Evolutionary conservation across 1,140 invertebrate genomes (phyloP).

Genomic region (Eulimnadia texana): DNA sequence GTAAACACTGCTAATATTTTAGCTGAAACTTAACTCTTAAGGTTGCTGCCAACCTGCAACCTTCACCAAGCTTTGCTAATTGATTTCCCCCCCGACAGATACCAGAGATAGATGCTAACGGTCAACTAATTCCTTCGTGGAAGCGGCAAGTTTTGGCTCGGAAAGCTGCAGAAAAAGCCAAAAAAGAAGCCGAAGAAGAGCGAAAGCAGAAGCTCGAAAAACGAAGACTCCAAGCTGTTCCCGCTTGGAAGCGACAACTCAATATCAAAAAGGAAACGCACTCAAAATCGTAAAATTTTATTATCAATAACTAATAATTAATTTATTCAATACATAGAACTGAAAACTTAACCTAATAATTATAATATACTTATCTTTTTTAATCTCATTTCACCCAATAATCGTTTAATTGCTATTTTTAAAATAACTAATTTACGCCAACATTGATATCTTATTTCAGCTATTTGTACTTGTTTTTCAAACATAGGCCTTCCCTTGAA

Average conservation of each 20-base stretch:
- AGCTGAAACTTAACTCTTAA: neutral
- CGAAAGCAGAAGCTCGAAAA: constrained; percentile 68
- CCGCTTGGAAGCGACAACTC: constrained; percentile 80
- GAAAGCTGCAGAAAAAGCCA: constrained; percentile 78
- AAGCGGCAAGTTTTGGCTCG: constrained; percentile 86
- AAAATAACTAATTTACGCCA: no score
- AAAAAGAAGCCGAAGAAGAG: constrained; percentile 73
- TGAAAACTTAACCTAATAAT: no score
- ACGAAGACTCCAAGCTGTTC: constrained; percentile 65
- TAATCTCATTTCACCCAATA: no score
- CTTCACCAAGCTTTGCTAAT: constrained; percentile 19
- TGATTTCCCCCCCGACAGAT: constrained; percentile 58
- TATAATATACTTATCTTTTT: no score
- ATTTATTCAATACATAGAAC: no score
- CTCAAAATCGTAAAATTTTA: neutral
- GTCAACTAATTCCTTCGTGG: constrained; percentile 79
- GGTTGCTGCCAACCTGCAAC: neutral
- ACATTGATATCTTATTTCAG: no score
- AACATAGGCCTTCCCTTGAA: no score
- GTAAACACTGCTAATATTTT: no score
- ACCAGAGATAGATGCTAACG: constrained; percentile 69
- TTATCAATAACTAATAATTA: neutral
- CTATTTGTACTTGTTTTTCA: no score
- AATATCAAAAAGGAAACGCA: constrained; percentile 54
- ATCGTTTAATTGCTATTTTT: no score